Evolutionary conservation across 92 coral and sea anemone genomes (phyloP).

Genomic region (Blastomussa wellsi): DNA sequence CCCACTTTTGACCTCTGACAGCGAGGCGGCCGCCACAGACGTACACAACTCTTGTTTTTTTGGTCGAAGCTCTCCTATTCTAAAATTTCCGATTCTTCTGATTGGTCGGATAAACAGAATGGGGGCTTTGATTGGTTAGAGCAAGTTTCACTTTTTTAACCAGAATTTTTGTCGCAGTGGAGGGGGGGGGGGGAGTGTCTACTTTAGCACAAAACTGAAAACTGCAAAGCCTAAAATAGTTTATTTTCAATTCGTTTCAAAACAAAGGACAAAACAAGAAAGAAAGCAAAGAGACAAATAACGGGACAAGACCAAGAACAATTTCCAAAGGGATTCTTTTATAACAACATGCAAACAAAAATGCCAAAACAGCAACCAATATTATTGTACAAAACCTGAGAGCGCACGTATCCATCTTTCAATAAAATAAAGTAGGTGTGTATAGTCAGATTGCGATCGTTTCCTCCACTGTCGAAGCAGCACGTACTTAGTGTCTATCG

Average conservation of each 20-base stretch:
- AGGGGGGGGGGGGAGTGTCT: not conserved
- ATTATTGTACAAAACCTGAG: not conserved
- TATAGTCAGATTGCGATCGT: not conserved
- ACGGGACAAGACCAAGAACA: not conserved
- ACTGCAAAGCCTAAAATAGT: not conserved
- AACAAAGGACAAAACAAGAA: not conserved
- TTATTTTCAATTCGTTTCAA: not conserved
- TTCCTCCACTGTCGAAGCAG: not conserved
- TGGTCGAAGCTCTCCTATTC: too few relatives aligned
- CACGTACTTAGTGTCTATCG: not conserved
- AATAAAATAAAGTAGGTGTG: not conserved
- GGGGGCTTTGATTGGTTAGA: not conserved
- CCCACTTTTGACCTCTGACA: too few relatives aligned
- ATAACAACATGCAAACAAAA: slow-evolving; percentile 6
- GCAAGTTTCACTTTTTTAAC: not conserved
- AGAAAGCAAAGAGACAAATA: not conserved
- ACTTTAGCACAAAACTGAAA: not conserved
- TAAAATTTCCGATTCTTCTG: too few relatives aligned
- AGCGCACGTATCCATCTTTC: not conserved
- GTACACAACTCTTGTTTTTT: too few relatives aligned
- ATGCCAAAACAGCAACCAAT: not conserved
- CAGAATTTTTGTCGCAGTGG: too few relatives aligned
- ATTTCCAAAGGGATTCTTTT: not conserved
- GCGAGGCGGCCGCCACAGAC: too few relatives aligned
- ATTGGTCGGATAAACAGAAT: not conserved